Conservation (phyloP, 2,113 vertebrate species). For the Cynoglossus semilaevis region DNA sequence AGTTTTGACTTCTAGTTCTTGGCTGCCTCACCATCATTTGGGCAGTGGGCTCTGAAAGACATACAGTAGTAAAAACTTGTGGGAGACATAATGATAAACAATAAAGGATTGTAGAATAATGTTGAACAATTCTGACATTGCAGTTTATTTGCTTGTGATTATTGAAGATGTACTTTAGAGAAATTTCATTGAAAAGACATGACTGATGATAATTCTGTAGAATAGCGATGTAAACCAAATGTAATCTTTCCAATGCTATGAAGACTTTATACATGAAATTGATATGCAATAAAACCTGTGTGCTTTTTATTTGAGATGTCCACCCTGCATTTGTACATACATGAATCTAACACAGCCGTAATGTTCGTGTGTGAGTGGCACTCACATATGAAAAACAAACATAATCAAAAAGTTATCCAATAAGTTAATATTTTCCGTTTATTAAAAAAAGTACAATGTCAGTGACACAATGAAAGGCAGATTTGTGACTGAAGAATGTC, state of each 20-base stretch:
- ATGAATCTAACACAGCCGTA: no score
- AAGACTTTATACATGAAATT: constrained; percentile 99
- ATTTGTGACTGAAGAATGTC: no score
- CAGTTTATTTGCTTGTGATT: constrained; percentile 91
- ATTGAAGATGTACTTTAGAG: constrained; percentile 92
- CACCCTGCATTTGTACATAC: constrained; percentile 41
- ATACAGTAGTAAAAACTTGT: constrained; percentile 73
- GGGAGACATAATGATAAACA: constrained; percentile 76
- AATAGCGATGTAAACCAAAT: constrained; percentile 99
- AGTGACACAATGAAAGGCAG: no score
- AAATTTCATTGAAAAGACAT: constrained; percentile 88
- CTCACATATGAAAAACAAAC: no score
- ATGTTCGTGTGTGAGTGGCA: no score
- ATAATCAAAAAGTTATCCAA: no score
- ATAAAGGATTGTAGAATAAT: constrained; percentile 83
- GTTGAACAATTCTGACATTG: constrained; percentile 83
- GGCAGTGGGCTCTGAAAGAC: constrained; percentile 79
- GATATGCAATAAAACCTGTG: constrained; percentile 99
- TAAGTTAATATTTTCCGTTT: no score
- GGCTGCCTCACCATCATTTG: constrained; percentile 75
- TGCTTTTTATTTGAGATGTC: constrained; percentile 89
- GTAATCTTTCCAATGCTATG: constrained; percentile 98
- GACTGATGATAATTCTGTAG: constrained; percentile 97
- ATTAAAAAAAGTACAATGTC: no score
- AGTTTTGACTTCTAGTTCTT: constrained; percentile 82